Base-by-base conservation (phyloP, 2,888 invertebrate genomes). In the Clepsis dumicolana region DNA sequence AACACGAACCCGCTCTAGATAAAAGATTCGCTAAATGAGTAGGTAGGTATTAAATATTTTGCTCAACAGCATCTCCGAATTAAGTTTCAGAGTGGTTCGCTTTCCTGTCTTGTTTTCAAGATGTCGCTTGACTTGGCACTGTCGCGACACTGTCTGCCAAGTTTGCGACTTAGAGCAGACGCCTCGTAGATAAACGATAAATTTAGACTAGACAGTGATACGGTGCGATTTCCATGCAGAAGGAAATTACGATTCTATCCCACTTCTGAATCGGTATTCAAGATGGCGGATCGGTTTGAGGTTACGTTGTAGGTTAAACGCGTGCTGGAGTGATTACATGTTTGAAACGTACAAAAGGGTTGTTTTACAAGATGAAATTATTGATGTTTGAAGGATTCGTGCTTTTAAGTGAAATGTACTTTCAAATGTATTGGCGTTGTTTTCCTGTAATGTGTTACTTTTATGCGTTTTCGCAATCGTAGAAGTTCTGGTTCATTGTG, bases 71-170 rank as follows among this genome's bases (percentile, higher is more conserved):
- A 21, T 59, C 25, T 25, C 41, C 10, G 4, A 41, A 25, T 41
- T 16, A 41, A 59, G 57, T 57, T 59, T 12, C 10, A 24, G 16
- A 41, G 59, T 14, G n/a, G 29, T 29, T 3, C 3, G 14, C 18
- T 25, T 25, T 52, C 54, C 8, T 14, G 29, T 54, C 29, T 59
- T 56, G 32, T 35, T 56, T 59, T 16, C 41, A 41, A 59, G 59
- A 59, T 38, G 32, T 24, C 24, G 29, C 8, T 24, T 18, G 35
- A 56, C 38, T 38, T n/a, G 24, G 24, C 25, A 16, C 59, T 16
- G 41, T 12, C 56, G 56, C 32, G 56, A 56, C 56, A 56, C 24
- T 24, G 59, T 59, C 59, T 59, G 59, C 38, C 59, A 59, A 59
- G 41, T 59, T 59, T 38, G 38, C 41, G 18, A 32, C 24, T 38